These are phyloP conservation scores for Heteronetta atricapilla DNA, from an alignment of 2,113 vertebrate species.

Conservation along the genomic window DNA sequence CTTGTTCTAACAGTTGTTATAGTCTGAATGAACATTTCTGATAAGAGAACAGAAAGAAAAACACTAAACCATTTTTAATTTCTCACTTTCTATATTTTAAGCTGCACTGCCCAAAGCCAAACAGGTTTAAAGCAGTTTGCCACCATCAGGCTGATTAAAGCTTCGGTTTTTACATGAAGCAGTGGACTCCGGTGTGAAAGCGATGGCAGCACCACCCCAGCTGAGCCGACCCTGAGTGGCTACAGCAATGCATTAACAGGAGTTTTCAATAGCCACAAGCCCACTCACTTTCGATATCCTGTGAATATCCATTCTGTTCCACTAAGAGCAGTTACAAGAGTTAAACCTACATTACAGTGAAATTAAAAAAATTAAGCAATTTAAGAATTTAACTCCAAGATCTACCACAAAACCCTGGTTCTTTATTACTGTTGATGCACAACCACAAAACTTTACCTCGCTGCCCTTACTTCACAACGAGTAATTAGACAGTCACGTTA, in stretches of 20 bases:
- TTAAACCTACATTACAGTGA: not conserved
- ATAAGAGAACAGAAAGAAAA: constrained; percentile 80
- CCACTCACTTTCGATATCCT: not conserved
- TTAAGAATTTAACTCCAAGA: not conserved
- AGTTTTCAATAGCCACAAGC: not conserved
- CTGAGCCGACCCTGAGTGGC: not conserved
- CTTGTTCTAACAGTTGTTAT: constrained; percentile 83
- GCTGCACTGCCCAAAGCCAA: constrained; percentile 54
- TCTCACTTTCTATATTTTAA: constrained; percentile 66
- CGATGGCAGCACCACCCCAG: not conserved
- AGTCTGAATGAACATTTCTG: constrained; percentile 82
- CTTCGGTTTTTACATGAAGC: not conserved
- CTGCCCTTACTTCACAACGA: not conserved
- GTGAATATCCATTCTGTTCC: not conserved
- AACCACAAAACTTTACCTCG: constrained; percentile 26
- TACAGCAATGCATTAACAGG: not conserved
- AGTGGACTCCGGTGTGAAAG: not conserved
- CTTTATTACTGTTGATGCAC: not conserved
- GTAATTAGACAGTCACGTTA: not conserved
- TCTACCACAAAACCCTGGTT: not conserved
- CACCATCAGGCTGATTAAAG: not conserved
- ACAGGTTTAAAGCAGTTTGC: constrained; percentile 66
- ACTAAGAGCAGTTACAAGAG: not conserved
- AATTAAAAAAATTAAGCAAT: not conserved
- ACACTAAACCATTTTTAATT: constrained; percentile 70